These are phyloP conservation scores for Heterodera filipjevi DNA, from an alignment of 2,888 invertebrate genomes.

Conservation along the genomic window DNA sequence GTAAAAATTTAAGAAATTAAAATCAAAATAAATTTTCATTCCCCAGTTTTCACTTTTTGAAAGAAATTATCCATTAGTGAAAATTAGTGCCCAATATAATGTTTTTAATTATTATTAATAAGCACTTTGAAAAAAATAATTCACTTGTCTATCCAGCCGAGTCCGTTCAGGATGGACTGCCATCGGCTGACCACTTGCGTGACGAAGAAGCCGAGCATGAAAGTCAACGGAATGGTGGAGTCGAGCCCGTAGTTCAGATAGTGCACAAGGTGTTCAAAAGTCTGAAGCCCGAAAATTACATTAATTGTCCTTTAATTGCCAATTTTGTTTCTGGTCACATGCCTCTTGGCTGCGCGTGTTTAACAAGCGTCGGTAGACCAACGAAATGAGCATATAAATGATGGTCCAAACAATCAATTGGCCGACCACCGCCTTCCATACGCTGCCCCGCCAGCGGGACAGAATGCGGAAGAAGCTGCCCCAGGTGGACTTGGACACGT, in stretches of 20 bases:
- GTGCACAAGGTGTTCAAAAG: conserved; percentile 43
- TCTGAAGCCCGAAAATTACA: conserved; percentile 38
- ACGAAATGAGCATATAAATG: conserved; percentile 53
- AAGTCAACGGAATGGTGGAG: conserved; percentile 52
- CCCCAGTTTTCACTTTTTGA: too few species aligned
- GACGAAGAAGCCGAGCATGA: conserved; percentile 59
- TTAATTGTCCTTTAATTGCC: conserved; percentile 1
- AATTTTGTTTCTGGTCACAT: conserved; percentile 21
- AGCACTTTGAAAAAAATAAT: too few species aligned
- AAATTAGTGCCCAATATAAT: too few species aligned
- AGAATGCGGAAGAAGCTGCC: conserved; percentile 43
- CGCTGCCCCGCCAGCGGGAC: conserved; percentile 44
- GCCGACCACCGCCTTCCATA: conserved; percentile 55
- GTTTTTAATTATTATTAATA: too few species aligned
- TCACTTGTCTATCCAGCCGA: conserved; percentile 55
- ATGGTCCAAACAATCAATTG: conserved; percentile 56
- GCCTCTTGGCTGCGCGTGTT: conserved; percentile 51
- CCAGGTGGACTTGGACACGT: conserved; percentile 42
- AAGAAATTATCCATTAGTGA: too few species aligned
- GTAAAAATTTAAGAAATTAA: too few species aligned
- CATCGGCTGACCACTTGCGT: conserved; percentile 51
- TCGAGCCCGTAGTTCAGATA: conserved; percentile 49
- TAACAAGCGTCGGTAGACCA: conserved; percentile 54
- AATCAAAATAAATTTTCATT: too few species aligned
- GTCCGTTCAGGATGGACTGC: conserved; percentile 47